Conservation (phyloP, 2,797 vertebrate species). For the Eulemur mongoz region DNA sequence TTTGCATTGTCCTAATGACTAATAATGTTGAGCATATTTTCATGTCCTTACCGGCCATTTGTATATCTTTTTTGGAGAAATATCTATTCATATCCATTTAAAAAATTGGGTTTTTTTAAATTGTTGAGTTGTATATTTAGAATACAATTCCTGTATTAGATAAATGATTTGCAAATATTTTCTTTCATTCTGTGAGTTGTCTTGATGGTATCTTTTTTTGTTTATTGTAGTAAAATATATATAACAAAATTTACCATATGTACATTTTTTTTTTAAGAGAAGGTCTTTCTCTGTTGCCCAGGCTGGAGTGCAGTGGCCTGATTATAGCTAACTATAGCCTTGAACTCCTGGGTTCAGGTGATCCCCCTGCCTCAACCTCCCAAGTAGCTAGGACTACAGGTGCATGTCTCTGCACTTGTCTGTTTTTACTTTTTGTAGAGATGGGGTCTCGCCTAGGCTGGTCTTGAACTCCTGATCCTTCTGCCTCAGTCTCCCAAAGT, state of each 20-base stretch:
- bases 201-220: not conserved
- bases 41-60: not conserved
- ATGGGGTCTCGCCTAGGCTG: no score
- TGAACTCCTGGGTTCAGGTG: no score
- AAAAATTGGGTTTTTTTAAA: not conserved
- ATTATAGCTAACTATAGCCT: no score
- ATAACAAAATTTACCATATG: not conserved
- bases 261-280: not conserved
- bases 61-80: not conserved
- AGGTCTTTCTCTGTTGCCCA: no score
- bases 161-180: conserved; percentile 4
- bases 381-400: no score
- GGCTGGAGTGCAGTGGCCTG: no score
- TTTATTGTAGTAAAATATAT: no score
- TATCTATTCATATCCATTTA: not conserved
- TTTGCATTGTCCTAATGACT: conserved; percentile 17
- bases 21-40: not conserved
- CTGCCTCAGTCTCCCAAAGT: no score
- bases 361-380: no score
- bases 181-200: not conserved
- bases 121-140: not conserved
- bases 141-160: not conserved
- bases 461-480: no score
- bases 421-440: no score
- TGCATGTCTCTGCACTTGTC: no score